A percentile compares a stretch with the other conserved stretches of the same genome.
Conservation (phyloP, 2,797 vertebrate species). For the Poeciliopsis presidionis region DNA sequence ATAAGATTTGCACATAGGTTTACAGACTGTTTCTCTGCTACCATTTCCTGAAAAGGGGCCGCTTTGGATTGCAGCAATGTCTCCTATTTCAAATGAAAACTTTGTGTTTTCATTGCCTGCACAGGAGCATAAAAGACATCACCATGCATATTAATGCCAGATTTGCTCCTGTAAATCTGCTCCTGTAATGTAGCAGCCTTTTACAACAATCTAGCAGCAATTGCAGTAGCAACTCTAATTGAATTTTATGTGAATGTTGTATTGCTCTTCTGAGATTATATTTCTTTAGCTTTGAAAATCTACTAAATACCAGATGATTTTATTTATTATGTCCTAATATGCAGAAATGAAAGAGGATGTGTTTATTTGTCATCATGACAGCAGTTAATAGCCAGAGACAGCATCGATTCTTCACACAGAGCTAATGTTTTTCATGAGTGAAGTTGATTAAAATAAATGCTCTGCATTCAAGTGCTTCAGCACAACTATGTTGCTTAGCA, state of each 20-base stretch:
- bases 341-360: constrained; percentile 2
- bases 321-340: background rate
- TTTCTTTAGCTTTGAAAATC: background rate
- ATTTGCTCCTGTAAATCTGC: background rate
- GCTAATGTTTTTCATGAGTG: background rate
- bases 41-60: background rate
- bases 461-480: constrained; percentile 24
- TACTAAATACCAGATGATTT: background rate
- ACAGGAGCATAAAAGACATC: background rate
- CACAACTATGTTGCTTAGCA: constrained; percentile 33
- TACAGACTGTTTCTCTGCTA: background rate
- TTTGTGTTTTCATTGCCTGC: background rate
- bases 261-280: background rate
- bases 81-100: background rate
- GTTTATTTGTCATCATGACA: constrained; percentile 8
- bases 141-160: background rate
- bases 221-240: no score
- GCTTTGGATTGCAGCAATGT: background rate
- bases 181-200: background rate
- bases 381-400: constrained; percentile 40
- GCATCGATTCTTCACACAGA: constrained; percentile 16
- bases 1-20: background rate
- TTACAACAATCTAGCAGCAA: background rate
- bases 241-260: background rate
- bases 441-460: constrained; percentile 14